Percentiles rank a stretch among this genome's conserved stretches.
These are phyloP conservation scores for Catharus minimus DNA, from an alignment of 2,113 vertebrate species.

Conservation along the genomic window DNA sequence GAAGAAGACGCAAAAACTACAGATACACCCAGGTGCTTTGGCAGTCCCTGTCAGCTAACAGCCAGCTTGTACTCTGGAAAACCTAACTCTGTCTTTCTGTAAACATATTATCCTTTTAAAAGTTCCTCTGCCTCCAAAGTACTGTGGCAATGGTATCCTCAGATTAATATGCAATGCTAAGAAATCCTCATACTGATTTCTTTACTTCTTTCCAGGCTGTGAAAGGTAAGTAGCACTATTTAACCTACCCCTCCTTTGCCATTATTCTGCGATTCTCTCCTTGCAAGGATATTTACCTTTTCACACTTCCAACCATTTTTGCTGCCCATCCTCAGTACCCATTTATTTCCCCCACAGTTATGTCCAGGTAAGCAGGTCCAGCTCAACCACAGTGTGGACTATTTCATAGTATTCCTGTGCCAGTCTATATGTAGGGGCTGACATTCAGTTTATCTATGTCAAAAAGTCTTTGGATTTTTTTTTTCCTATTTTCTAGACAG, in stretches of 20 bases:
- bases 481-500: neutral
- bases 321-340: neutral
- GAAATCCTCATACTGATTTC: neutral
- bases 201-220: neutral
- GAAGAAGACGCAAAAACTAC: neutral
- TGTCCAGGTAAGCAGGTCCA: neutral
- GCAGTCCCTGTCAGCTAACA: neutral
- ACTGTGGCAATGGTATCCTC: neutral
- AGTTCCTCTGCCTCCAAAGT: neutral
- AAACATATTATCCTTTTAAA: neutral
- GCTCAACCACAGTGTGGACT: neutral
- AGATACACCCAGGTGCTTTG: neutral
- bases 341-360: neutral
- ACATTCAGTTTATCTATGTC: neutral
- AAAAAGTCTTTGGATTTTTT: neutral
- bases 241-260: neutral
- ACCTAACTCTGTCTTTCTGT: neutral
- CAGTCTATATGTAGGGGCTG: neutral
- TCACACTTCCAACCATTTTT: neutral
- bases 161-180: neutral
- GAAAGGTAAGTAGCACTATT: neutral
- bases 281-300: neutral
- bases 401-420: neutral
- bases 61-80: neutral
- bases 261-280: neutral